Evolutionary conservation across 2,888 invertebrate species (phyloP).

Genomic region (Scaptomyza caliginosa): DNA sequence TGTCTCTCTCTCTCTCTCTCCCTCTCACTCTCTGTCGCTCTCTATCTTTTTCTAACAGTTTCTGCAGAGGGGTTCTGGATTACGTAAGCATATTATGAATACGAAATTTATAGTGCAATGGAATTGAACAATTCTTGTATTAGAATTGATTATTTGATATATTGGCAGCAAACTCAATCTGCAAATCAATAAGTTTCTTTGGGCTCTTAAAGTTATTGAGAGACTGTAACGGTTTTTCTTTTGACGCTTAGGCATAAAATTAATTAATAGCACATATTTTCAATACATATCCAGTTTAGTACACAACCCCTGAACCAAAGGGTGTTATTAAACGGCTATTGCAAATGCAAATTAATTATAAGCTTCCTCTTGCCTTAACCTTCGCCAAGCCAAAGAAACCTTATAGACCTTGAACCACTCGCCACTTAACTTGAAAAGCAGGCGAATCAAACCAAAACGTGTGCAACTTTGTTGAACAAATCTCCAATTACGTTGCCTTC

Average conservation of each 20-base stretch:
- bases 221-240: background rate
- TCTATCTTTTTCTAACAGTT: background rate
- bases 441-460: background rate
- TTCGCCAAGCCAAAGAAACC: slow-evolving; percentile 15
- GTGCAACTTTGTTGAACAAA: background rate
- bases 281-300: background rate
- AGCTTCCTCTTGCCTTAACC: slow-evolving; percentile 19
- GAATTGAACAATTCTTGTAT: slow-evolving; percentile 42
- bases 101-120: slow-evolving; percentile 46
- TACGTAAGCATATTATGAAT: slow-evolving; percentile 73
- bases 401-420: slow-evolving; percentile 25
- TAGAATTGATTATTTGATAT: slow-evolving; percentile 56
- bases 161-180: background rate
- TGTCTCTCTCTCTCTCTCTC: slow-evolving; percentile 1
- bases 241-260: too few species aligned
- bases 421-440: background rate
- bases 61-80: slow-evolving; percentile 8
- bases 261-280: background rate
- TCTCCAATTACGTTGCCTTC: slow-evolving; percentile 10
- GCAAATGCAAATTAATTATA: background rate
- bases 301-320: background rate
- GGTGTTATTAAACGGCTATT: slow-evolving; percentile 6
- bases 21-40: slow-evolving; percentile 1
- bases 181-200: background rate
- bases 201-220: background rate